Evolutionary conservation across 2,797 vertebrate species (phyloP), one percentile per base, ranked within the genome.

Genomic region (Poeciliopsis presidionis): DNA sequence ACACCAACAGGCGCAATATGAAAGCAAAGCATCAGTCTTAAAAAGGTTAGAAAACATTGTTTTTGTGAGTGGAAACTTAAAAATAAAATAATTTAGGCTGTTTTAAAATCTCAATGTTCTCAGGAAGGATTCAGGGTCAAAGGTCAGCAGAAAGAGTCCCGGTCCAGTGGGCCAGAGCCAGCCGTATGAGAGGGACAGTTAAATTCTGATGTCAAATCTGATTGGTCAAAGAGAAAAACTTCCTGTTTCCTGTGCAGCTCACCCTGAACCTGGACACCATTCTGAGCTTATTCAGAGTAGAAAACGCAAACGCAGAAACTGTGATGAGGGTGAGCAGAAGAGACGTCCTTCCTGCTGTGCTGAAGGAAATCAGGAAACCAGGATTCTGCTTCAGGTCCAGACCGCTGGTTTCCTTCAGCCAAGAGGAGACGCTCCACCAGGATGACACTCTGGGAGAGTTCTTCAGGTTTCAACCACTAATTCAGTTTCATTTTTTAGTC

Each of bases 361-460:
- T 90, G 81, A 81, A 76, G 72, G 84, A 2, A 16, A 22, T 91
- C 77, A 87, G 85, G 83, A 90, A 67, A 25, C 85, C 86, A 0
- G 77, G 39, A 59, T 95, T 95, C 86, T 75, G 73, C 75, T 93
- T 92, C 91, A 90, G 79, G n/a, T 78, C 80, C 8, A 81, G 57
- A 0, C 93, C 93, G 14, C 0, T 84, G 0, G 12, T 95, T 71
- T 74, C 85, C 67, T 95, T 94, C 88, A 75, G 61, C 0, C 91
- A 82, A 33, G 93, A 94, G 71, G 81, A 92, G 43, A 80, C 85
- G 0, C 72, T 82, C 0, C 59, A 85, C 67, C 78, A 69, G 0
- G 80, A 91, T 20, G 87, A 83, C n/a, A 81, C 90, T 2, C 83
- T 87, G 70, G 28, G 84, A 11, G 93, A 95, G 75, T 95, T 95